Base-by-base conservation (phyloP, 2,113 vertebrate genomes). In the Octodon degus region DNA sequence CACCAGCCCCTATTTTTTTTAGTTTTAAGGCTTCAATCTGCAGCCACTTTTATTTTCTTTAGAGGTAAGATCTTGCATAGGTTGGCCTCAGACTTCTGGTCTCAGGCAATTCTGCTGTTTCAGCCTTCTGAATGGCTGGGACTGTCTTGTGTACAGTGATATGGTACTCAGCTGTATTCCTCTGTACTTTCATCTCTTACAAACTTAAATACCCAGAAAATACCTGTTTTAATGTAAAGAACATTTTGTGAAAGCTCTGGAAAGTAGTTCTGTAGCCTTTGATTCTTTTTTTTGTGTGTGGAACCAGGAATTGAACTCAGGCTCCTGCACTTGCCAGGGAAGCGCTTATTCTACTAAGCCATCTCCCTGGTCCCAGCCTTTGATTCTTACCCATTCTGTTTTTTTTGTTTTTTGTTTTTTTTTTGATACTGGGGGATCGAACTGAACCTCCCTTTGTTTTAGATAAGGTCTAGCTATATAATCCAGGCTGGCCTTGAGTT, bases 191-290 rank as follows among this genome's bases (percentile, higher is more conserved):
- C 37, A 17, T 74, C 9, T 88, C 93, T 95, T 82, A 14, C 13
- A 80, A 94, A 96, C 53, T 37, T 91, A 68, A 86, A 43, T 70
- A 65, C 16, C 19, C 25, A 72, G 50, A 65, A 92, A 84, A 32
- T 90, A 93, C 14, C 5, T 92, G 11, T 9, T 62, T 92, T 97
- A 91, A 7, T 60, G 83, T 60, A 88, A 88, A 80, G n/a, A 76
- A 34, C 72, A 10, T 47, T 89, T 81, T 90, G 27, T 93, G 53
- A 37, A 84, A 87, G 50, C 86, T 91, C 34, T 74, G 5, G 53
- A 93, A 87, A 77, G 65, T 72, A 90, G 76, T 81, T 81, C 24
- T 25, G 17, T 5, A 81, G 5, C 19, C 47, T 74, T 55, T 91
- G 43, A 58, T 89, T 91, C 24, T 81, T 93, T 37, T 91, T 95